phyloP scores from a whole-genome alignment of 2,888 invertebrate genomes.

The Synanthedon tipuliformis region DNA sequence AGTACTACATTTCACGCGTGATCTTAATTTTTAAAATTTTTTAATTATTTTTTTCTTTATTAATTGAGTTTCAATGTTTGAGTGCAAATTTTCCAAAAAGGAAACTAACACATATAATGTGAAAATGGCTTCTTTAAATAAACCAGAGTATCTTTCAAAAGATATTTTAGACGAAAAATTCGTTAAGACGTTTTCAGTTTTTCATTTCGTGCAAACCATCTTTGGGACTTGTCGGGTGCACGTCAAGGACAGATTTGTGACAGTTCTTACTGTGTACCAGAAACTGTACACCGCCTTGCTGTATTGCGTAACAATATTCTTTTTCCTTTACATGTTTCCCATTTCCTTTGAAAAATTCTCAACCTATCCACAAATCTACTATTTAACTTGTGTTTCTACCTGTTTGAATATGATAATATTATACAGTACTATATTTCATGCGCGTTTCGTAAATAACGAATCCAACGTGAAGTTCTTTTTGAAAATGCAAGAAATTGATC shows the following conservation, averaged over 20 bases:
- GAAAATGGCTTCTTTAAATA: not conserved
- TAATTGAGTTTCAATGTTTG: too few relatives aligned
- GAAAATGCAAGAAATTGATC: slow-evolving; percentile 36
- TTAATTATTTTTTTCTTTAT: too few relatives aligned
- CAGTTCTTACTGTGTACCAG: slow-evolving; percentile 26
- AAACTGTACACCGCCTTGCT: slow-evolving; percentile 19
- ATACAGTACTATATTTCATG: slow-evolving; percentile 16
- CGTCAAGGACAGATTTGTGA: slow-evolving; percentile 27
- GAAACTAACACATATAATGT: too few relatives aligned
- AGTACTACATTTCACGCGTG: too few relatives aligned
- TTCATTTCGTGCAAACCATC: slow-evolving; percentile 23
- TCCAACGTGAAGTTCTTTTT: slow-evolving; percentile 28
- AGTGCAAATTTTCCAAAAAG: too few relatives aligned
- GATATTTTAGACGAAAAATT: slow-evolving; percentile 35
- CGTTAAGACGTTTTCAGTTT: slow-evolving; percentile 19
- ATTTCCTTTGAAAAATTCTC: not conserved
- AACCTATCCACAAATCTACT: not conserved
- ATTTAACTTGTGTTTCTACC: not conserved
- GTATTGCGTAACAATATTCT: not conserved
- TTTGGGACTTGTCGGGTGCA: slow-evolving; percentile 33
- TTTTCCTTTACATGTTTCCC: not conserved
- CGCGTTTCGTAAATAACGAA: slow-evolving; percentile 30
- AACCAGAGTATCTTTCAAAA: slow-evolving; percentile 29
- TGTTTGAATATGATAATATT: not conserved
- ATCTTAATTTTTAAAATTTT: too few relatives aligned